phyloP scores from a whole-genome alignment of 2,888 invertebrate species.

The Stenichneumon culpator region DNA sequence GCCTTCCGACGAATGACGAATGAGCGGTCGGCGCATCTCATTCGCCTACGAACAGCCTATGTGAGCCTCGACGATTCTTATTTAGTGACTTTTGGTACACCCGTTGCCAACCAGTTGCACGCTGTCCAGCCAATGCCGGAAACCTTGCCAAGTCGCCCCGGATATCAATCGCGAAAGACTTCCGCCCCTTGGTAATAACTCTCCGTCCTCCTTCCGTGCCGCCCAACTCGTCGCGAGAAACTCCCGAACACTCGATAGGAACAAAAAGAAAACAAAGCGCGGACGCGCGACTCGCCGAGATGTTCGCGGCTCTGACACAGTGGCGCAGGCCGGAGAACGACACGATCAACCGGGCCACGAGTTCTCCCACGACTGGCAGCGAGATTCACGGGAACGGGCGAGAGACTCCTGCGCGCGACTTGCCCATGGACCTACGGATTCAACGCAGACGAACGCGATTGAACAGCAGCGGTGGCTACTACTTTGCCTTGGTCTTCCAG shows the following conservation, averaged over 20 bases:
- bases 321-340: neutral
- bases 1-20: slow-evolving; percentile 83
- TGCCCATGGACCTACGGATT: slow-evolving; percentile 39
- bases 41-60: slow-evolving; percentile 40
- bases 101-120: too few species aligned
- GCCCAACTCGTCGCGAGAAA: neutral
- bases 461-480: slow-evolving; percentile 35
- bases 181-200: neutral
- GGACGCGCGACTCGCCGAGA: slow-evolving; percentile 28
- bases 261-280: slow-evolving; percentile 33
- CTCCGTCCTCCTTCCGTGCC: neutral
- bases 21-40: slow-evolving; percentile 82
- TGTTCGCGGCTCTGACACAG: neutral
- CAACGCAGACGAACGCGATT: slow-evolving; percentile 19
- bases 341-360: slow-evolving; percentile 68
- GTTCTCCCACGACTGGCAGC: slow-evolving; percentile 74
- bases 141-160: neutral
- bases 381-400: slow-evolving; percentile 43
- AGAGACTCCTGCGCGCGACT: slow-evolving; percentile 61
- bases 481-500: slow-evolving; percentile 4
- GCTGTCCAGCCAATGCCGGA: neutral
- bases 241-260: neutral
- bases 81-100: neutral
- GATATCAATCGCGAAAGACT: slow-evolving; percentile 37
- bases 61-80: neutral